These are phyloP conservation scores for Linnaemya tessellans DNA, from an alignment of 2,888 invertebrate species.

Conservation along the genomic window DNA sequence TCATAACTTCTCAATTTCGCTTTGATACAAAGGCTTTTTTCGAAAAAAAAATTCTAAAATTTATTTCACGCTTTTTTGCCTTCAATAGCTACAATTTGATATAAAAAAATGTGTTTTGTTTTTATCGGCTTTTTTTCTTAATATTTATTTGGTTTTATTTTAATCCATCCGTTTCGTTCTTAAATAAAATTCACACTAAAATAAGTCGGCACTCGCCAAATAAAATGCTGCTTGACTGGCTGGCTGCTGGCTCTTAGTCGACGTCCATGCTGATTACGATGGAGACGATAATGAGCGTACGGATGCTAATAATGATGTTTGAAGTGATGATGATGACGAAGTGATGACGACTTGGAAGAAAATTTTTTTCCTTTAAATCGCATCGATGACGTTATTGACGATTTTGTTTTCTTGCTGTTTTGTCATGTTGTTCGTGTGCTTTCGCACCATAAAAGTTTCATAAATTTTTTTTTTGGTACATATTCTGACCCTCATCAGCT, in stretches of 20 bases:
- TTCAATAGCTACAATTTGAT: slow-evolving; percentile 15
- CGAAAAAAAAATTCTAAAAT: slow-evolving; percentile 19
- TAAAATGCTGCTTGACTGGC: slow-evolving; percentile 46
- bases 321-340: slow-evolving; percentile 33
- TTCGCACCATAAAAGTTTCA: not conserved
- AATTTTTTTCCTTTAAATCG: slow-evolving; percentile 9
- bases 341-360: slow-evolving; percentile 48
- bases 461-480: not conserved
- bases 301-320: slow-evolving; percentile 38
- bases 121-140: slow-evolving; percentile 13
- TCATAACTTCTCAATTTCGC: slow-evolving; percentile 28
- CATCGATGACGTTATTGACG: slow-evolving; percentile 57
- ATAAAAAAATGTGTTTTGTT: not conserved
- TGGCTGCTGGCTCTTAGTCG: slow-evolving; percentile 46
- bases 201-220: slow-evolving; percentile 67
- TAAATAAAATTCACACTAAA: slow-evolving; percentile 79
- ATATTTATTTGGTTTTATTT: slow-evolving; percentile 8
- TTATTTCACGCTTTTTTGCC: slow-evolving; percentile 31
- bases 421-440: slow-evolving; percentile 1
- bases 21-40: slow-evolving; percentile 9
- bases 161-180: slow-evolving; percentile 75
- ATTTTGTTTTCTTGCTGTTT: slow-evolving; percentile 22
- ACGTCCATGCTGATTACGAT: slow-evolving; percentile 52
- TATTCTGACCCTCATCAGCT: slow-evolving; percentile 31
- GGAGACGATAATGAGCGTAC: slow-evolving; percentile 24